Base-by-base conservation (phyloP, 2,113 vertebrate species). In the Recurvirostra avosetta region DNA sequence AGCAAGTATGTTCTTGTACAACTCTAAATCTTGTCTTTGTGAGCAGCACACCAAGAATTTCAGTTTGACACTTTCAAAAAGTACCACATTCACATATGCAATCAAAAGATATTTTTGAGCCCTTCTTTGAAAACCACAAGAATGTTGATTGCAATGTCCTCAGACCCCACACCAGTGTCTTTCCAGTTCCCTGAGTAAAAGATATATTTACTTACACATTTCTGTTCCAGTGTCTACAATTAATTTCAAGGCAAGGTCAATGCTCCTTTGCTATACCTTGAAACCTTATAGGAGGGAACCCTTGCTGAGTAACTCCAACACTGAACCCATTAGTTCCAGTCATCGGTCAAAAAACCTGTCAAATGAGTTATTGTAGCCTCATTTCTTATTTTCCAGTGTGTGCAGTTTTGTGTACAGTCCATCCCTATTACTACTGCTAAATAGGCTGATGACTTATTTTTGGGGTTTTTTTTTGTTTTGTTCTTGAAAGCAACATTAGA, bases 161-260 rank as follows among this genome's bases (percentile, higher is more conserved):
- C 73, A 81, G 70, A 56, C 30, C 29, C 74, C 43, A 92, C 9
- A 77, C 15, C 29, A 47, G 6, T 43, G 40, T 47, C 86, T 63
- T 91, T 94, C 66, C 40, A n/a, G 53, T 70, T 88, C 15, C 61
- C 11, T 62, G 72, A 71, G 26, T 65, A 74, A 84, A 87, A 61
- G 12, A 84, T 68, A 84, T 40, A 22, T 92, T 90, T 86, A 4
- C 36, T 76, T 43, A 67, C 45, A 73, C 36, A 14, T 94, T 86
- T 95, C 49, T 93, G 23, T 18, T 86, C 11, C 1, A 0, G 45
- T 56, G 18, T 45, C 88, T 90, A 88, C 58, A 70, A 79, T 78
- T 92, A 83, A 95, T 94, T 95, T 91, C 36, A 85, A 53, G 73
- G 13, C 5, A 94, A 92, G 43, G 43, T 93, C 87, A 95, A 38